Conservation (phyloP, 2,113 vertebrate genomes). For the Psittacula cyanocephala region DNA sequence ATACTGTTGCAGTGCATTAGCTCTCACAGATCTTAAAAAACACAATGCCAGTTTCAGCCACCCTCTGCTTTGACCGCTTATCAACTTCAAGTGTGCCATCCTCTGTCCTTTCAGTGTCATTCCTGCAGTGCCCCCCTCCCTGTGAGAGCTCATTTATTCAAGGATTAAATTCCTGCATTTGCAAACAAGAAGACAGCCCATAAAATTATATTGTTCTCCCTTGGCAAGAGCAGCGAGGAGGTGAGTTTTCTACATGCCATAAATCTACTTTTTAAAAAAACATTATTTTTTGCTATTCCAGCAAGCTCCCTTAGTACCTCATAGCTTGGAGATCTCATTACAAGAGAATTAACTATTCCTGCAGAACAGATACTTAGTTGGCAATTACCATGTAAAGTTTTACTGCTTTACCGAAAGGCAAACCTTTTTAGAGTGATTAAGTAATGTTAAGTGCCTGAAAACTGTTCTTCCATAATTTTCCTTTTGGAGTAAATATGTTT, state of each 20-base stretch:
- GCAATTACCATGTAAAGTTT: conserved; percentile 4
- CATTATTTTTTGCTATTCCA: not conserved
- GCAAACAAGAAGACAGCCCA: conserved; percentile 10
- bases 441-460: not conserved
- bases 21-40: not conserved
- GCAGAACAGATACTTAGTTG: not conserved
- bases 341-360: conserved; percentile 13
- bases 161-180: not conserved
- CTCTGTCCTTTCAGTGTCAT: not conserved
- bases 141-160: not conserved
- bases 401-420: not conserved
- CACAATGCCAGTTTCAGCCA: not conserved
- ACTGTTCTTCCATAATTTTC: not conserved
- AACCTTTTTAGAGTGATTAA: conserved; percentile 13
- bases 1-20: not conserved
- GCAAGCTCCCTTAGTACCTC: not conserved
- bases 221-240: not conserved
- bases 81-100: not conserved
- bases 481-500: conserved; percentile 28
- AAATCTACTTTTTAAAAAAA: not conserved
- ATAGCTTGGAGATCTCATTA: not conserved
- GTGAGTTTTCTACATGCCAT: not conserved
- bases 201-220: not conserved
- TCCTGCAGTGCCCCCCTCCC: not conserved
- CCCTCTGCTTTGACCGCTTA: not conserved